Evolutionary conservation across 2,888 invertebrate species (phyloP), one percentile per base, ranked within the genome.

Genomic region (Graphium colonna): DNA sequence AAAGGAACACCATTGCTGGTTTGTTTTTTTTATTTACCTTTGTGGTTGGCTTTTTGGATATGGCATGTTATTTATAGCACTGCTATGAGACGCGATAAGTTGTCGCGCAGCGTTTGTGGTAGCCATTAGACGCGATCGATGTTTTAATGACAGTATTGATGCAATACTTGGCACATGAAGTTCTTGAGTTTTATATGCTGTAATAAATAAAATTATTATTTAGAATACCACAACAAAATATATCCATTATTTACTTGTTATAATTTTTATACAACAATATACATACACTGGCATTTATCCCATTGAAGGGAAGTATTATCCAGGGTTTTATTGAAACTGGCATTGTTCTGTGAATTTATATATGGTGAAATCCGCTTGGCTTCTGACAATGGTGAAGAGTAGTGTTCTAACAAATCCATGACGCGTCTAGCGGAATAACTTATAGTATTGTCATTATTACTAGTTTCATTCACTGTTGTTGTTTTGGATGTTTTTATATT

Each of bases 361-460:
- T 69, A 75, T 13, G 65, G 67, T 1, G 95, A 95, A 75, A 96
- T 95, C 69, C 94, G 94, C 69, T 93, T 94, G 1, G 94, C 96
- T 75, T 96, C 96, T 41, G 89, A 89, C 47, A 96, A 80, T 0
- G 97, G 96, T 1, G 96, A 95, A 0, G 95, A 94, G 80, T 95
- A 96, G 64, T 94, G 93, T 73, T 97, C 95, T 51, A 97, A 83
- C 3, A 96, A 91, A 65, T 95, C 94, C 66, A 97, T 82, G 60
- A 97, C 94, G 59, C 94, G 91, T 64, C 93, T 92, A 0, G 97
- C 94, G 3, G 96, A 94, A 60, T 92, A 91, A 69, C 95, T 95
- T 76, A 95, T 90, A 9, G 64, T 64, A 33, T 69, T 67, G 56
- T 70, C 71, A 17, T 70, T 69, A 52, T 56, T 69, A 41, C 58